Percentiles rank a stretch among this genome's conserved stretches.
These are phyloP conservation scores for Acropora tenuis DNA, from an alignment of 64 coral and sea anemone species.

Conservation along the genomic window DNA sequence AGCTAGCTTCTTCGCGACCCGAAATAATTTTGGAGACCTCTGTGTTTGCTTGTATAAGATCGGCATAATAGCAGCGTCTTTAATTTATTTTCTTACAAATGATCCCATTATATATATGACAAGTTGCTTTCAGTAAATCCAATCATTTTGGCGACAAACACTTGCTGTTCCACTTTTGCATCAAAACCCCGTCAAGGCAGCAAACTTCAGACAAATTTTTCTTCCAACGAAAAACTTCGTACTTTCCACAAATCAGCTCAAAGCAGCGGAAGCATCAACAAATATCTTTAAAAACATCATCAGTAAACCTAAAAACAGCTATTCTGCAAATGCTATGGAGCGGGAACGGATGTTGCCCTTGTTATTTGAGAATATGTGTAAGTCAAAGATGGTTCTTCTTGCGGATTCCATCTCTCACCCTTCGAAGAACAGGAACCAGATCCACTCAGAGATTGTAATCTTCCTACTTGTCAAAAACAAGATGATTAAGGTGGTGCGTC, in stretches of 20 bases:
- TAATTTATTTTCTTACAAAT: too few relatives aligned
- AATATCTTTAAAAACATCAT: not conserved
- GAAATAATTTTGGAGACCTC: too few relatives aligned
- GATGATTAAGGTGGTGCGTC: not conserved
- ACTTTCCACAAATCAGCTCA: not conserved
- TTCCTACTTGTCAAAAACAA: not conserved
- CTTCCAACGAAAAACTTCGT: too few relatives aligned
- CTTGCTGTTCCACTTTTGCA: not conserved
- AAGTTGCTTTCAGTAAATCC: not conserved
- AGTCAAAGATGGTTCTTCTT: not conserved
- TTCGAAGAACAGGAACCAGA: not conserved
- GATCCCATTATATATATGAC: not conserved
- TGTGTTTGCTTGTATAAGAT: too few relatives aligned
- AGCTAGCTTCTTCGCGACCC: too few relatives aligned
- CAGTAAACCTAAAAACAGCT: not conserved
- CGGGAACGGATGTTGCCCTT: not conserved
- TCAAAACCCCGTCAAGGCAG: too few relatives aligned
- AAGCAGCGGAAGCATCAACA: not conserved
- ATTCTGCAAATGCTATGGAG: not conserved
- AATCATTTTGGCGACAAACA: not conserved
- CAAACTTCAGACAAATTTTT: too few relatives aligned
- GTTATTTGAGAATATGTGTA: not conserved
- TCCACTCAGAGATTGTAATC: not conserved
- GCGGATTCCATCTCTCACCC: not conserved
- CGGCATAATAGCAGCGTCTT: too few relatives aligned